phyloP scores from a whole-genome alignment of 1,140 invertebrate genomes.

The Drosophila melanica region DNA sequence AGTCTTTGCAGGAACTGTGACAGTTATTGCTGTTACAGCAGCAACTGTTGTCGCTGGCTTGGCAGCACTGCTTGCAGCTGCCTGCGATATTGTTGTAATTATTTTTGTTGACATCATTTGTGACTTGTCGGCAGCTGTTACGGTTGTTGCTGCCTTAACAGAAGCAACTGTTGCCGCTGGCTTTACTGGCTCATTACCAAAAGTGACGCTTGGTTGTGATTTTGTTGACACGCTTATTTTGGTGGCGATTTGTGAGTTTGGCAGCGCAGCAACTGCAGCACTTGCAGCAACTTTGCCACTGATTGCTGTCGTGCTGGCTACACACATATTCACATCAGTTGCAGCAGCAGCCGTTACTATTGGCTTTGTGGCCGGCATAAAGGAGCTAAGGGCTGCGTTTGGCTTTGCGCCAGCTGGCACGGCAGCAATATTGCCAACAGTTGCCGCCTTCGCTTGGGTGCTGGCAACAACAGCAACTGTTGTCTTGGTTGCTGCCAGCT shows the following conservation, averaged over 20 bases:
- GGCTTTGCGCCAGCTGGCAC: conserved; percentile 46
- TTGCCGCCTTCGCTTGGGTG: conserved; percentile 14
- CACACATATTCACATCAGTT: conserved; percentile 18
- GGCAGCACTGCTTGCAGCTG: conserved; percentile 18
- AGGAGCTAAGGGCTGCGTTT: conserved; percentile 33
- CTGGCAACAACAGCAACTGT: conserved; percentile 13
- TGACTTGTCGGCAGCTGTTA: conserved; percentile 17
- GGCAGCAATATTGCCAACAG: conserved; percentile 23
- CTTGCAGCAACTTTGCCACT: conserved; percentile 21
- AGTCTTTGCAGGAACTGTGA: conserved; percentile 16
- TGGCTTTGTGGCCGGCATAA: conserved; percentile 38
- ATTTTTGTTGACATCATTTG: conserved; percentile 12
- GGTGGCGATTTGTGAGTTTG: conserved; percentile 20
- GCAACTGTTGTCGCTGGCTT: conserved; percentile 19
- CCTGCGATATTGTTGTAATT: conserved; percentile 12
- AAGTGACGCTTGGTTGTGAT: conserved; percentile 17
- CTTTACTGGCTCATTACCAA: conserved; percentile 24
- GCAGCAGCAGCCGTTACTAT: conserved; percentile 25
- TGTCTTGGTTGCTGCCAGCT: conserved; percentile 6
- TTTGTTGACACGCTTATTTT: conserved; percentile 14
- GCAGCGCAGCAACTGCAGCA: conserved; percentile 11
- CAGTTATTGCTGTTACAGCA: conserved; percentile 20
- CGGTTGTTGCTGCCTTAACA: conserved; percentile 2
- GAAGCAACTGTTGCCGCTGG: conserved; percentile 23
- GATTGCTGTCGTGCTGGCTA: conserved; percentile 16